Conservation (phyloP, 2,113 vertebrate genomes). For the Perca flavescens region DNA sequence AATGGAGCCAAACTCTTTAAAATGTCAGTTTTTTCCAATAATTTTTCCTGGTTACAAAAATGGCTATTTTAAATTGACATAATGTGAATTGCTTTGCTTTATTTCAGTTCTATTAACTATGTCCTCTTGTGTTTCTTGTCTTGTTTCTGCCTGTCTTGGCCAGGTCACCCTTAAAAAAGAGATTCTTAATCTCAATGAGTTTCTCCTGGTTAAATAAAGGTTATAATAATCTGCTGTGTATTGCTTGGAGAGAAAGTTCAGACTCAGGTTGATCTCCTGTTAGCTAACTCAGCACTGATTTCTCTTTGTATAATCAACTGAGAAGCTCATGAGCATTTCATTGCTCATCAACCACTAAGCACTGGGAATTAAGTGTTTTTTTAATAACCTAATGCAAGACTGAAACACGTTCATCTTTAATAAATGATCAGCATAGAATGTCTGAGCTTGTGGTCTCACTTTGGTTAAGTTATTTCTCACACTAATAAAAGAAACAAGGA, state of each 20-base stretch:
- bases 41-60: too few relatives aligned
- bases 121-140: too few relatives aligned
- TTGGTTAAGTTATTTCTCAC: not conserved
- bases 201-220: too few relatives aligned
- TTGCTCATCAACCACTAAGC: not conserved
- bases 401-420: conserved; percentile 30
- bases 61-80: too few relatives aligned
- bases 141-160: too few relatives aligned
- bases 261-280: not conserved
- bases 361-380: not conserved
- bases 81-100: too few relatives aligned
- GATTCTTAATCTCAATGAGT: too few relatives aligned
- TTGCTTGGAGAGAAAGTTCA: not conserved
- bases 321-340: conserved; percentile 10
- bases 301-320: conserved; percentile 15
- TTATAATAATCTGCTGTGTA: not conserved
- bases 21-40: too few relatives aligned
- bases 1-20: too few relatives aligned
- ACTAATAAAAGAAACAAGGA: not conserved
- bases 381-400: conserved; percentile 5
- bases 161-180: too few relatives aligned
- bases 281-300: conserved; percentile 19
- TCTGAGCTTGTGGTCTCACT: not conserved
- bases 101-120: too few relatives aligned
- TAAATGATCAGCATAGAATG: not conserved